These are phyloP conservation scores for Drosophila siamana DNA, from an alignment of 2,888 invertebrate species.

Conservation along the genomic window DNA sequence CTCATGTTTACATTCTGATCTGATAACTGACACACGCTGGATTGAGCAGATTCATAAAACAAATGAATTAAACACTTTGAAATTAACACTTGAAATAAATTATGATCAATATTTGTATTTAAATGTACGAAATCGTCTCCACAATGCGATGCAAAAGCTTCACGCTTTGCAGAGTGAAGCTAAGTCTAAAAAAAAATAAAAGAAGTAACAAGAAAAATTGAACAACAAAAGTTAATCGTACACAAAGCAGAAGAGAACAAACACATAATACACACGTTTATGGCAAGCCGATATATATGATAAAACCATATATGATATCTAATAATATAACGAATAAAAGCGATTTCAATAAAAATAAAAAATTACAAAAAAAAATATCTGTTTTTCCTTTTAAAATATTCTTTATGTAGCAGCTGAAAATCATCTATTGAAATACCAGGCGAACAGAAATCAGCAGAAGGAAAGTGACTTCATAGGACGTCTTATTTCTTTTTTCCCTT, in stretches of 20 bases:
- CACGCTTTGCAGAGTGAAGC: conserved; percentile 30
- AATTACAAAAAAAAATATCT: conserved; percentile 43
- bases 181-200: conserved; percentile 39
- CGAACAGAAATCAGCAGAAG: too few species aligned
- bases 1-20: conserved; percentile 46
- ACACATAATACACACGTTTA: conserved; percentile 70
- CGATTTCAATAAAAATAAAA: conserved; percentile 77
- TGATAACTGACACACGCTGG: conserved; percentile 26
- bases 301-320: conserved; percentile 76
- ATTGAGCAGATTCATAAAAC: conserved; percentile 31
- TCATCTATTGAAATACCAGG: too few species aligned
- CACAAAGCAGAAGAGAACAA: conserved; percentile 48
- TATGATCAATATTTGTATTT: conserved; percentile 62
- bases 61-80: conserved; percentile 32
- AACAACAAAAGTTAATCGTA: conserved; percentile 49
- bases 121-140: conserved; percentile 63
- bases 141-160: conserved; percentile 34
- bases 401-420: too few species aligned
- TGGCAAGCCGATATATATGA: conserved; percentile 78
- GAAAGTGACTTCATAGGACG: too few species aligned
- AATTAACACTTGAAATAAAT: conserved; percentile 43
- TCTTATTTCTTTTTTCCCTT: too few species aligned
- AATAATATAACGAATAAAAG: conserved; percentile 74
- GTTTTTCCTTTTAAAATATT: not conserved
- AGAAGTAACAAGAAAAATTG: conserved; percentile 30